phyloP scores from a whole-genome alignment of 1,140 invertebrate genomes.

The Orussus abietinus region DNA sequence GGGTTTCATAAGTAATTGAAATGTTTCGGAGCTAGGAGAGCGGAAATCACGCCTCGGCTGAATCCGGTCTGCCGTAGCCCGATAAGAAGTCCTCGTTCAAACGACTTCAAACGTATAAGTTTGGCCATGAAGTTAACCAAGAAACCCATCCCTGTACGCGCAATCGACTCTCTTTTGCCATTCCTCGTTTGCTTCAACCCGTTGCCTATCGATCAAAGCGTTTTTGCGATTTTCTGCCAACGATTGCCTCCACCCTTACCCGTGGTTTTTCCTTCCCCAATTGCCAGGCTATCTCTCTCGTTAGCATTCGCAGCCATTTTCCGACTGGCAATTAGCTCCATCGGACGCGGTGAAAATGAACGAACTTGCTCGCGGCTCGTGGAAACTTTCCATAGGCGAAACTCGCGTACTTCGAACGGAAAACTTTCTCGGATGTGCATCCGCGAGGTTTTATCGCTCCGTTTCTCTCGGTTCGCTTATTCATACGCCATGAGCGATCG shows the following conservation, averaged over 20 bases:
- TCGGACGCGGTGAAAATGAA: neutral
- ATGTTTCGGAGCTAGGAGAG: constrained; percentile 17
- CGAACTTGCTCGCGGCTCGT: too few species aligned
- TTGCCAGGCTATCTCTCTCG: neutral
- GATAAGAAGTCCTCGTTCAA: neutral
- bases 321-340: constrained; percentile 15
- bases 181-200: constrained; percentile 16
- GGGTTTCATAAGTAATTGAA: constrained; percentile 26
- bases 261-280: neutral
- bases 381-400: too few species aligned
- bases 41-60: constrained; percentile 9
- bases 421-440: too few species aligned
- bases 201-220: constrained; percentile 21
- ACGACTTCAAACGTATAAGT: constrained; percentile 17
- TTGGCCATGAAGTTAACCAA: neutral
- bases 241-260: neutral
- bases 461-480: too few species aligned
- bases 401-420: too few species aligned
- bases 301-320: neutral
- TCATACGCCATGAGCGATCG: too few species aligned
- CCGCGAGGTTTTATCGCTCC: too few species aligned
- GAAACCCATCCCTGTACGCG: neutral
- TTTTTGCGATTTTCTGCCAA: constrained; percentile 1
- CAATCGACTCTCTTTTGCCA: constrained; percentile 5
- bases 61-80: constrained; percentile 1